Percentiles rank a stretch among this genome's conserved stretches.
Evolutionary conservation across 2,888 invertebrate genomes (phyloP).

Genomic region (Lacanobia oleracea): DNA sequence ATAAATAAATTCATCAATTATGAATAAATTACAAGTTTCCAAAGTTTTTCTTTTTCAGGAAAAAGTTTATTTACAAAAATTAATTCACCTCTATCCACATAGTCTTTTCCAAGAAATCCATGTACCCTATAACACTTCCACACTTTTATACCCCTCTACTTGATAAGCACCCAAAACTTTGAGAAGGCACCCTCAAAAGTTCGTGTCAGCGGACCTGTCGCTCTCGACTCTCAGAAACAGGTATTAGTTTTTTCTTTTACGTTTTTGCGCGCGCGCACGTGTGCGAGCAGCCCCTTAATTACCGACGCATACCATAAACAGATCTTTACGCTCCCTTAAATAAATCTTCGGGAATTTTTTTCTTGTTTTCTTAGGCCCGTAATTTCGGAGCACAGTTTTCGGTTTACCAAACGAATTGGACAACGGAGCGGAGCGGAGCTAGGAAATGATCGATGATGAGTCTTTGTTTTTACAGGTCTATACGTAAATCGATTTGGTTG

Average conservation of each 20-base stretch:
- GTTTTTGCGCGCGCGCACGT: slow-evolving; percentile 89
- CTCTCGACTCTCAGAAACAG: slow-evolving; percentile 85
- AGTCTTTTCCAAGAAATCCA: not conserved
- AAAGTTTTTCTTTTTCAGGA: no score
- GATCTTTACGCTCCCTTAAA: slow-evolving; percentile 91
- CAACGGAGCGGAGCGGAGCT: slow-evolving; percentile 75
- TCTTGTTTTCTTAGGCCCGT: slow-evolving; percentile 87
- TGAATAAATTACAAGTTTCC: no score
- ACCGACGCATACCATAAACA: slow-evolving; percentile 91
- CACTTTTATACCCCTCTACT: not conserved
- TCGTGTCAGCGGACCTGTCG: slow-evolving; percentile 90
- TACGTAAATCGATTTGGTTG: slow-evolving; percentile 77
- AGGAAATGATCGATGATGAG: slow-evolving; percentile 85
- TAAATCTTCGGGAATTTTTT: slow-evolving; percentile 87
- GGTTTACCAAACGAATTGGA: slow-evolving; percentile 82
- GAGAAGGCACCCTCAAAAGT: slow-evolving; percentile 77
- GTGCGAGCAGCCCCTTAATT: slow-evolving; percentile 90
- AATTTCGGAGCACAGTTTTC: slow-evolving; percentile 85
- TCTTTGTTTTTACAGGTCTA: slow-evolving; percentile 87
- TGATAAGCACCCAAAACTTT: slow-evolving; percentile 72
- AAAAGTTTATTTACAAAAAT: no score
- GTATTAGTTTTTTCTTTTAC: slow-evolving; percentile 87
- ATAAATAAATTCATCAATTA: not conserved
- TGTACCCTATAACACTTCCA: not conserved
- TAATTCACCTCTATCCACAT: no score